These are phyloP conservation scores for Menura novaehollandiae DNA, from an alignment of 2,113 vertebrate genomes.

Conservation along the genomic window DNA sequence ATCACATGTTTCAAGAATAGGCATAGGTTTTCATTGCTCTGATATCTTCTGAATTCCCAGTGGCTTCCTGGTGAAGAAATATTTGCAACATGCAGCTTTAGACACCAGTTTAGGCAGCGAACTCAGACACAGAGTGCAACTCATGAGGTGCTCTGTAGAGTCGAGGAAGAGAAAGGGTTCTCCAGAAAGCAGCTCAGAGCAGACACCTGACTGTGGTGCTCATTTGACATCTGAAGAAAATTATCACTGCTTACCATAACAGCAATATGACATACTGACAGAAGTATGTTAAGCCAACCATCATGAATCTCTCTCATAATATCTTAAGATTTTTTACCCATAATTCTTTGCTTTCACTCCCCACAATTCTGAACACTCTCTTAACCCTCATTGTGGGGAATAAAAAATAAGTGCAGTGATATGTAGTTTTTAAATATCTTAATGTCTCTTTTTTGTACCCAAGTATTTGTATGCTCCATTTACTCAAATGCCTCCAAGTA, in stretches of 20 bases:
- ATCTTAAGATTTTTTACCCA: neutral
- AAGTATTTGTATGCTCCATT: neutral
- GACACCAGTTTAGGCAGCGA: neutral
- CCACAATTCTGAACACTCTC: neutral
- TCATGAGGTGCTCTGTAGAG: neutral
- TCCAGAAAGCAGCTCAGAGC: neutral
- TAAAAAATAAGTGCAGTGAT: neutral
- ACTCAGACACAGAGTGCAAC: neutral
- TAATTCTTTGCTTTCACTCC: neutral
- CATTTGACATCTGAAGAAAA: neutral
- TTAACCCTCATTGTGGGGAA: neutral
- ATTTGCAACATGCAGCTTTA: neutral
- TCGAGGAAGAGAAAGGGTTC: neutral
- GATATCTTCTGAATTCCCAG: neutral
- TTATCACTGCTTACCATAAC: neutral
- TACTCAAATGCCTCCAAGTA: neutral
- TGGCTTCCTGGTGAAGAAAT: neutral
- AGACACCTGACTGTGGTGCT: neutral
- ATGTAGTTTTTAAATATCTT: neutral
- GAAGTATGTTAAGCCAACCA: neutral
- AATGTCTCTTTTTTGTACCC: neutral
- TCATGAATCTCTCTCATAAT: neutral
- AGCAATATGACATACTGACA: neutral
- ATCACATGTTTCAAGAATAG: neutral
- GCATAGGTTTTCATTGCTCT: neutral